Evolutionary conservation across 2,888 invertebrate genomes (phyloP).

Genomic region (Capitulum mitella): DNA sequence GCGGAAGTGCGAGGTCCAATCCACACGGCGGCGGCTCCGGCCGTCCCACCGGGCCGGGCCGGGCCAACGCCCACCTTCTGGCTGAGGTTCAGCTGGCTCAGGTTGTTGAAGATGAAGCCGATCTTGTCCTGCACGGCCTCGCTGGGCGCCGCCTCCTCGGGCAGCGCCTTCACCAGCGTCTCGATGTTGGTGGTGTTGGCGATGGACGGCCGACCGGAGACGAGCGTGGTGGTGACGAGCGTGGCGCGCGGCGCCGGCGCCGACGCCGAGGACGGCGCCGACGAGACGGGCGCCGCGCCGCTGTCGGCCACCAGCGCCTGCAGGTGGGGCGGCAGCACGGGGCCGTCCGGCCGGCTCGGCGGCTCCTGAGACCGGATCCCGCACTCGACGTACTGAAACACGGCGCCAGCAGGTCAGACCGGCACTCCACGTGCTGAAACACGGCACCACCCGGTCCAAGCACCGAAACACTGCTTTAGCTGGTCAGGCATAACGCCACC

Average conservation of each 20-base stretch:
- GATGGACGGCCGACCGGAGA: constrained; percentile 65
- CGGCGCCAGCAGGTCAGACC: no score
- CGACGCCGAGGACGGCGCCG: constrained; percentile 22
- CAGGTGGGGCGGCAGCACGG: constrained; percentile 55
- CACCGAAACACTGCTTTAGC: no score
- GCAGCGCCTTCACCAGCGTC: constrained; percentile 86
- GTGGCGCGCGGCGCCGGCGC: not conserved
- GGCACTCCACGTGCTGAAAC: no score
- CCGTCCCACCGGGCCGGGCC: no score
- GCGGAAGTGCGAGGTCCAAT: not conserved
- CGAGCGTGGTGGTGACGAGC: not conserved
- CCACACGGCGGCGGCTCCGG: not conserved
- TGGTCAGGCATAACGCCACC: no score
- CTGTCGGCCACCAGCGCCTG: constrained; percentile 52
- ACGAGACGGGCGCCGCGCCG: constrained; percentile 40
- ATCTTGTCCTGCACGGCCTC: constrained; percentile 94
- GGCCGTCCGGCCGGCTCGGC: constrained; percentile 68
- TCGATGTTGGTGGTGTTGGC: constrained; percentile 97
- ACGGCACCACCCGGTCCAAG: no score
- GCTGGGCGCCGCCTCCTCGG: constrained; percentile 80
- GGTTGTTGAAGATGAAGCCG: constrained; percentile 97
- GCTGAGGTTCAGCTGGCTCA: constrained; percentile 88
- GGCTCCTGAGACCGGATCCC: constrained; percentile 85
- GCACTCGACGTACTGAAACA: constrained; percentile 77
- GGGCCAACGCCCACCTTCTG: no score